A percentile compares a stretch with the other conserved stretches of the same genome.
These are phyloP conservation scores for Camponotus pennsylvanicus DNA, from an alignment of 1,140 invertebrate genomes.

Conservation along the genomic window DNA sequence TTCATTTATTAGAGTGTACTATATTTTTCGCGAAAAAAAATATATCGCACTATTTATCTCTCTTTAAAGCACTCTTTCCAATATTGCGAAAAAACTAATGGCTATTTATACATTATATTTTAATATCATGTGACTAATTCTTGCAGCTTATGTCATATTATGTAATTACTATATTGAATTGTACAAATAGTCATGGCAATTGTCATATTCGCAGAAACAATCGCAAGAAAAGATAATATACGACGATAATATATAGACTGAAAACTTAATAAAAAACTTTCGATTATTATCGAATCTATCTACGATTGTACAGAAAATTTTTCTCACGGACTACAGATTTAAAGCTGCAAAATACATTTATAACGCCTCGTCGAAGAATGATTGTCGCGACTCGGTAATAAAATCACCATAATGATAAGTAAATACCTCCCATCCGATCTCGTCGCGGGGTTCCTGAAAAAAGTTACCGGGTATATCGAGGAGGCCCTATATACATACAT, in stretches of 20 bases:
- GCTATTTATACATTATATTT: neutral
- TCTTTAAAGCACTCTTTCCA: too few species aligned
- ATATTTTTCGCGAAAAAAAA: neutral
- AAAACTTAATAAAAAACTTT: slow-evolving; percentile 21
- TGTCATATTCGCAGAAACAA: neutral
- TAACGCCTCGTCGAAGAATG: slow-evolving; percentile 40
- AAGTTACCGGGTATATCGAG: slow-evolving; percentile 80
- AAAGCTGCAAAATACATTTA: slow-evolving; percentile 46
- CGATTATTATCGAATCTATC: slow-evolving; percentile 19
- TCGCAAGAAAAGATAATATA: neutral
- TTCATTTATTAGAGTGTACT: neutral
- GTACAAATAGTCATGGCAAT: neutral
- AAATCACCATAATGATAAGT: slow-evolving; percentile 61
- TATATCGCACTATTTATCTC: neutral
- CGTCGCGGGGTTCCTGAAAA: slow-evolving; percentile 73
- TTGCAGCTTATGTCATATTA: neutral
- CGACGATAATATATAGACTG: neutral
- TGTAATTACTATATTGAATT: neutral
- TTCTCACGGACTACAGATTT: slow-evolving; percentile 23
- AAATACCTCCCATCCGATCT: slow-evolving; percentile 53
- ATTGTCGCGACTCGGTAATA: slow-evolving; percentile 49
- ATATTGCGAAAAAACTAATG: neutral
- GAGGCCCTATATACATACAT: slow-evolving; percentile 69
- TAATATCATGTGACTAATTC: neutral
- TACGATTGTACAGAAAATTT: neutral